Evolutionary conservation across 2,888 invertebrate genomes (phyloP).

Genomic region (Tinea semifulvella): DNA sequence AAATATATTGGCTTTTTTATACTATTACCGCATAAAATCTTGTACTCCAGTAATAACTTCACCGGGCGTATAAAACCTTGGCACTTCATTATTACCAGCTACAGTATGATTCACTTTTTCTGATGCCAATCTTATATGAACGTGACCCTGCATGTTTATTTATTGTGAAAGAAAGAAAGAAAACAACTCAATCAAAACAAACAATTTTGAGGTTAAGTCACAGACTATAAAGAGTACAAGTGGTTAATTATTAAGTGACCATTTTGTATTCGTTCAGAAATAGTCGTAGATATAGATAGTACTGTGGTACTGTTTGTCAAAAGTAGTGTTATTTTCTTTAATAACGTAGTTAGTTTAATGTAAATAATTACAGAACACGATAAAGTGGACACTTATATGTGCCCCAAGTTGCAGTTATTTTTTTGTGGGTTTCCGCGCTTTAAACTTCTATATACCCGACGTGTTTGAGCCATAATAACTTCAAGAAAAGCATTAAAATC

Average conservation of each 20-base stretch:
- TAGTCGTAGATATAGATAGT: too few species aligned
- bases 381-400: too few species aligned
- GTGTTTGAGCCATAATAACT: too few species aligned
- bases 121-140: slow-evolving; percentile 66
- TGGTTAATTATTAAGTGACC: not conserved
- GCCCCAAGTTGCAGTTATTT: too few species aligned
- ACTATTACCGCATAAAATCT: slow-evolving; percentile 84
- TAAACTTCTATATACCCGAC: too few species aligned
- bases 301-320: too few species aligned
- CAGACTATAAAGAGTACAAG: not conserved
- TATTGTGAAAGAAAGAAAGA: slow-evolving; percentile 33
- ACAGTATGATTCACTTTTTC: slow-evolving; percentile 71
- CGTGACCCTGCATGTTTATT: not conserved
- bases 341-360: too few species aligned
- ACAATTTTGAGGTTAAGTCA: not conserved
- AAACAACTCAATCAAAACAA: slow-evolving; percentile 51
- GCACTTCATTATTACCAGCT: slow-evolving; percentile 64
- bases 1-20: too few species aligned
- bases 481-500: too few species aligned
- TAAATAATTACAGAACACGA: too few species aligned
- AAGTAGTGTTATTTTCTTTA: too few species aligned
- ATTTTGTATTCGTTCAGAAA: not conserved
- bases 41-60: slow-evolving; percentile 85
- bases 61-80: slow-evolving; percentile 84
- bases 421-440: too few species aligned